A percentile compares a stretch with the other conserved stretches of the same genome.
These are phyloP conservation scores for Lamellibrachia columna DNA, from an alignment of 2,888 invertebrate genomes.

Conservation along the genomic window DNA sequence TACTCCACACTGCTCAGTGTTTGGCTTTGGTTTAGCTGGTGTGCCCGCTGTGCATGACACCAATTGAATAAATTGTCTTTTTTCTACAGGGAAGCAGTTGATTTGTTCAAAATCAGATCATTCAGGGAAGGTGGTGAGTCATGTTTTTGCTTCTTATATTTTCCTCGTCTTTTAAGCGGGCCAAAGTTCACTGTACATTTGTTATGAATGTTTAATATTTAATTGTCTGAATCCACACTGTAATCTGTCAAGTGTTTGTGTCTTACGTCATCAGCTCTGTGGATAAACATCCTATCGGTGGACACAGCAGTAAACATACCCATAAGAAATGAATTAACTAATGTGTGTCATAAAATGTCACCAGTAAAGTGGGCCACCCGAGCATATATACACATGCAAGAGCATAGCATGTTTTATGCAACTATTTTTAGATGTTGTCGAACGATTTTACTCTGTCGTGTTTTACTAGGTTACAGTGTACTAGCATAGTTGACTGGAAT, in stretches of 20 bases:
- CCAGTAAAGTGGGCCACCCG: too few relatives aligned
- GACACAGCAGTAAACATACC: too few relatives aligned
- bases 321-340: too few relatives aligned
- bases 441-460: too few relatives aligned
- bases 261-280: too few relatives aligned
- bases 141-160: neutral
- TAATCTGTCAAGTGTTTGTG: neutral
- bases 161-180: neutral
- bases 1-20: too few relatives aligned
- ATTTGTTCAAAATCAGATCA: neutral
- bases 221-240: neutral
- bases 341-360: too few relatives aligned
- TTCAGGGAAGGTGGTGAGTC: neutral
- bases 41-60: neutral
- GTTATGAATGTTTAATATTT: neutral
- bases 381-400: too few relatives aligned
- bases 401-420: too few relatives aligned
- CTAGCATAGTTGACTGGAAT: neutral
- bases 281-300: too few relatives aligned
- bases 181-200: neutral
- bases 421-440: too few relatives aligned
- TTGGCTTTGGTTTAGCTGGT: too few relatives aligned
- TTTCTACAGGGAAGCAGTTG: neutral
- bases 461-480: neutral
- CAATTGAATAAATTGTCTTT: neutral